A percentile compares a stretch with the other conserved stretches of the same genome.
phyloP scores from a whole-genome alignment of 2,888 invertebrate genomes.

The Lobophora halterata region DNA sequence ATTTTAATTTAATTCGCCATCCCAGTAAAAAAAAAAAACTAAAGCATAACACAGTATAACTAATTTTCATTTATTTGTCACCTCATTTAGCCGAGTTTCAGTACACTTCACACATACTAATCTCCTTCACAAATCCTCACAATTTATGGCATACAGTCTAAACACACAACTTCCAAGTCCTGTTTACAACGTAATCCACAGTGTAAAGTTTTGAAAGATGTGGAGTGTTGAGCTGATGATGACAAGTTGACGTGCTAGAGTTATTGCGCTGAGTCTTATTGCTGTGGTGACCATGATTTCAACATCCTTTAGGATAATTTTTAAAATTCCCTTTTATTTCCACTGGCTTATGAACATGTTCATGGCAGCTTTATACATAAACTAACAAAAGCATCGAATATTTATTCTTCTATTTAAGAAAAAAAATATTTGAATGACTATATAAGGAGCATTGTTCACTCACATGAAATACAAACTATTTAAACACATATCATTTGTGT shows the following conservation, averaged over 20 bases:
- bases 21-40: no score
- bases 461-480: no score
- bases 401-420: no score
- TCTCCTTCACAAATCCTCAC: slow-evolving; percentile 27
- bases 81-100: slow-evolving; percentile 18
- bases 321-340: neutral
- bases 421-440: no score
- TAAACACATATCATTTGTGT: no score
- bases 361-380: no score
- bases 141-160: slow-evolving; percentile 26
- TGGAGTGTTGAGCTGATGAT: slow-evolving; percentile 25
- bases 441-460: no score
- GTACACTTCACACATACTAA: slow-evolving; percentile 20
- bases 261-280: slow-evolving; percentile 30
- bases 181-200: slow-evolving; percentile 30
- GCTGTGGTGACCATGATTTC: slow-evolving; percentile 21
- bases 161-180: slow-evolving; percentile 19
- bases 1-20: no score
- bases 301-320: neutral
- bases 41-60: no score
- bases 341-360: slow-evolving; percentile 3
- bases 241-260: slow-evolving; percentile 23
- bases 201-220: slow-evolving; percentile 34
- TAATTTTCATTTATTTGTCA: no score
- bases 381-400: no score